Base-by-base conservation (phyloP, 2,113 vertebrate genomes). In the Lepus timidus region DNA sequence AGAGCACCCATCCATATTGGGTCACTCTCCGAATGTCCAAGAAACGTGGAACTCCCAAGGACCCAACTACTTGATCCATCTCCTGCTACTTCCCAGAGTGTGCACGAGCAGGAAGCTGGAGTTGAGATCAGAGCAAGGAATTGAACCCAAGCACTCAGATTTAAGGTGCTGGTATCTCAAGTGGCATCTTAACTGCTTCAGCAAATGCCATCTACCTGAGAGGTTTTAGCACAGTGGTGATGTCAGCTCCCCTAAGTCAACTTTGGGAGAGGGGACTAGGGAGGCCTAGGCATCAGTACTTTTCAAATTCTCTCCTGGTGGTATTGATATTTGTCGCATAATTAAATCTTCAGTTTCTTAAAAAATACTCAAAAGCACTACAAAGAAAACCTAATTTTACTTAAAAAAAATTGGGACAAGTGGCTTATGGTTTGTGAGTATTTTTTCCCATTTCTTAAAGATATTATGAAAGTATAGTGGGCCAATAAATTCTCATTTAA, bases 331-430 rank as follows among this genome's bases (percentile, higher is more conserved):
- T 81, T 58, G 58, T 76, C 62, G 65, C 4, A 61, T 93, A 81
- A 44, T 16, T 49, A 70, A 11, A 49, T 23, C 23, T 87, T 58
- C 55, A 23, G 11, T 55, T 90, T 68, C 36, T 81, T 79, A 22
- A 80, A 85, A 92, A 67, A 29, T 51, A 65, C 83, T 95, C 17
- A n/a, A 70, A 93, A 19, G 25, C 5, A 83, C 55, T 93, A 67
- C 52, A 82, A 93, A 85, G 11, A 76, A 95, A 88, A 81, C n/a
- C 51, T 4, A 89, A 17, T 68, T 91, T 92, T 73, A 25, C 89
- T 93, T 96, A 44, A 58, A 88, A 88, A 33, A 84, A 44, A 78
- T 84, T 36, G 7, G 33, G 16, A 1, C n/a, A 88, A 78, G 11
- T 3, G 85, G 79, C 25, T 51, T 93, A 36, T 80, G 29, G 12